Evolutionary conservation across 2,888 invertebrate species (phyloP), one percentile per base, ranked within the genome.

Genomic region (Cyrtodaria siliqua): DNA sequence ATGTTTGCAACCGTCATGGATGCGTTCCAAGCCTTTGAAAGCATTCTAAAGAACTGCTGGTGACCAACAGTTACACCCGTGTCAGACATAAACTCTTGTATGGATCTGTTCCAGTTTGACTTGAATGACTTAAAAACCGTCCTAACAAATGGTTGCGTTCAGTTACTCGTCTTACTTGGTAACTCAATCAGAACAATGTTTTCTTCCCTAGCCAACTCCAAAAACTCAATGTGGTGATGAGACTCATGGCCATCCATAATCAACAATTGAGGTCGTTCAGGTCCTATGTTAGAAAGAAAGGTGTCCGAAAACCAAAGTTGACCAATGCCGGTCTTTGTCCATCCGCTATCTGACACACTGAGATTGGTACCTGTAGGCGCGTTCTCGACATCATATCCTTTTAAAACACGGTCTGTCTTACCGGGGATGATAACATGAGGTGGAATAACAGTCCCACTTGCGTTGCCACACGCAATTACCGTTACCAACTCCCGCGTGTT

Each of bases 361-460:
- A n/a, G n/a, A n/a, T n/a, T n/a, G n/a, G n/a, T n/a, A n/a, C n/a
- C n/a, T n/a, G n/a, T n/a, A 18, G 57, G 3, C 14, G 52, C 27
- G 56, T 66, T 55, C 26, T 60, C 42, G 0, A 40, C 55, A 38
- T 66, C 69, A 44, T 60, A 75, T 23, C 64, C 26, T 1, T 52
- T 42, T 4, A 69, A 27, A 2, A 24, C 29, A 26, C 63, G 29
- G n/a, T 60, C 59, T 2, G 60, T 73, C 38, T 76, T 80, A 0
- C 76, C 80, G 0, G 80, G 76, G 40, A 80, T 50, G 20, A 80
- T 76, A 16, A 67, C 56, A 52, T 80, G 72, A 3, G 76, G 80
- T 0, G 71, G 75, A 9, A 79, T 42, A 2, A 55, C 55, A 16
- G 14, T 2, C 6, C 69, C 73, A 16, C 20, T 42, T 1, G 80